Evolutionary conservation across 2,797 vertebrate genomes (phyloP), one percentile per base, ranked within the genome.

Genomic region (Sarcoramphus papa): DNA sequence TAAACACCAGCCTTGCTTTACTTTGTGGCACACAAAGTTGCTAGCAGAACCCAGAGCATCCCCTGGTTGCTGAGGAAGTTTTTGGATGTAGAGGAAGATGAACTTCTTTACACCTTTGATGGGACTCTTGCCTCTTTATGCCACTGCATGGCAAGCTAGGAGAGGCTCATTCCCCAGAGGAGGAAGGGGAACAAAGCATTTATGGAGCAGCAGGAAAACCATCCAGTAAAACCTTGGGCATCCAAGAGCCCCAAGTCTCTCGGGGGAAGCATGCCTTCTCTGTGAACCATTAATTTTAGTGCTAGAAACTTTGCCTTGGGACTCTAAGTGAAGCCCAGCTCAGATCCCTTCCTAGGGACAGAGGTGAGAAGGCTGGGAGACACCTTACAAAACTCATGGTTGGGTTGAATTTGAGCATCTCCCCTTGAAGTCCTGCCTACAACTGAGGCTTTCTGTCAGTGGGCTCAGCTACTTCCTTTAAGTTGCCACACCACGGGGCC

Each of bases 401-500:
- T 62, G 45, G 47, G 50, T 14, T 78, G 45, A 85, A 69, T 72
- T 62, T 65, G 54, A 73, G 30, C 47, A 69, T 24, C 47, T 68
- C 27, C 45, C n/a, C 65, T 43, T 57, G 19, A 72, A 76, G 20
- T 35, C 35, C 35, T 40, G 12, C 45, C 76, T 68, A 21, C 30
- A 50, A 50, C 7, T 2, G 20, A 90, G 57, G 33, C 31, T 18
- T 54, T 60, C 30, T n/a, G n/a, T 20, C 28, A 30, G 4, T 0
- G 0, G 40, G 23, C 54, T 85, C 57, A 76, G 27, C 28, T 40
- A 45, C 47, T 70, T 41, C 53, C 53, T 53, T 50, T 47, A 84
- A 72, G 33, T 2, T 75, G 11, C 7, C 35, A 47, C 40, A 50
- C 40, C 35, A 50, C 0, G 0, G 20, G 6, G 4, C 19, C 59